Percentiles rank a stretch among this genome's conserved stretches.
phyloP scores from a whole-genome alignment of 1,140 invertebrate genomes.

The Dinoponera quadriceps region DNA sequence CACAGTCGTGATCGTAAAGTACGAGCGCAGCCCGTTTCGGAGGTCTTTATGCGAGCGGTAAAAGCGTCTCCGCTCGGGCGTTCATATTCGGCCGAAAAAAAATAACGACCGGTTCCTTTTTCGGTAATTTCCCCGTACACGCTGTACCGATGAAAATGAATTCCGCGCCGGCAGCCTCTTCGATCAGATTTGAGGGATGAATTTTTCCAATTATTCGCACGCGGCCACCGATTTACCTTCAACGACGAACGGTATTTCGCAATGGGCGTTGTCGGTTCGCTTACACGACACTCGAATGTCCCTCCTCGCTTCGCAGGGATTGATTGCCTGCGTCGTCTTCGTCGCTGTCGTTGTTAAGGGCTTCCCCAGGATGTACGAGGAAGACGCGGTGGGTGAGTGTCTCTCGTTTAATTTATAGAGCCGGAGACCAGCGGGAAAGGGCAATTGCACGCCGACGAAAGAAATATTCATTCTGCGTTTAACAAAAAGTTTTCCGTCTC shows the following conservation, averaged over 20 bases:
- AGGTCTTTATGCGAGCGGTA: constrained; percentile 63
- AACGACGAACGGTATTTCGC: constrained; percentile 36
- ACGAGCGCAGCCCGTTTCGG: constrained; percentile 56
- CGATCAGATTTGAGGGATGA: constrained; percentile 58
- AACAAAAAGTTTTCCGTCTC: too few relatives aligned
- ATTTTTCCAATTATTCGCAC: constrained; percentile 52
- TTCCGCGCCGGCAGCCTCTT: constrained; percentile 7
- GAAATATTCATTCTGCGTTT: neutral
- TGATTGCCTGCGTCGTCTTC: constrained; percentile 41
- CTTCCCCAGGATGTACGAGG: constrained; percentile 22
- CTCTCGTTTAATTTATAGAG: constrained; percentile 37
- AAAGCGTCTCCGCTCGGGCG: constrained; percentile 50
- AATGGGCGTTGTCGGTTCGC: constrained; percentile 1
- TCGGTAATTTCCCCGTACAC: constrained; percentile 57
- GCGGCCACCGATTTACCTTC: constrained; percentile 44
- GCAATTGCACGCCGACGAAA: constrained; percentile 20
- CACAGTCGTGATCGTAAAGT: constrained; percentile 67
- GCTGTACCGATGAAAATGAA: constrained; percentile 58
- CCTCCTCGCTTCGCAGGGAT: constrained; percentile 51
- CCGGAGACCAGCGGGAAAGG: neutral
- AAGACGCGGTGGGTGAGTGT: constrained; percentile 51
- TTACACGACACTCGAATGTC: constrained; percentile 31
- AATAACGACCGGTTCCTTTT: constrained; percentile 51
- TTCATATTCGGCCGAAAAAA: constrained; percentile 31
- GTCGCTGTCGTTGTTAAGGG: constrained; percentile 40